A percentile compares a stretch with the other conserved stretches of the same genome.
phyloP scores from a whole-genome alignment of 1,140 invertebrate genomes.

The Pachyrhynchus sulphureomaculatus region DNA sequence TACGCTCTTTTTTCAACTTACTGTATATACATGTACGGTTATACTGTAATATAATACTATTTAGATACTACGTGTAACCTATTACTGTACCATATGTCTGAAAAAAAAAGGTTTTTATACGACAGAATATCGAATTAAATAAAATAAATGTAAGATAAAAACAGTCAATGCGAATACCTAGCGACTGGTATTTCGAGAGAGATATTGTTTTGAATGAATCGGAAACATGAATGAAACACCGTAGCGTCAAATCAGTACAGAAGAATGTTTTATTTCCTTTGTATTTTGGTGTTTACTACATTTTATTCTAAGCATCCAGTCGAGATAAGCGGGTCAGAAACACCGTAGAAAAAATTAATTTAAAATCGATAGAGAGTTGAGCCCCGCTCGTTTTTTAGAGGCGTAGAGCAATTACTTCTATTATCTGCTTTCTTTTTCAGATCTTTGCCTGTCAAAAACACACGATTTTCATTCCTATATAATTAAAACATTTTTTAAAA shows the following conservation, averaged over 20 bases:
- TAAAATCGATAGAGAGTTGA: constrained; percentile 8
- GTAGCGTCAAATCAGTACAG: not conserved
- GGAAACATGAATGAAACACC: not conserved
- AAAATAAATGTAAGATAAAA: not conserved
- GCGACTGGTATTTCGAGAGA: not conserved
- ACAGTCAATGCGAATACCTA: not conserved
- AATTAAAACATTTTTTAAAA: no score
- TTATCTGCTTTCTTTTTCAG: not conserved
- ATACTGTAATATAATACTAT: no score
- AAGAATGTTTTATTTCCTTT: not conserved
- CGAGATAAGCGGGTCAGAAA: not conserved
- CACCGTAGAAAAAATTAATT: constrained; percentile 11
- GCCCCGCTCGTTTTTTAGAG: no score
- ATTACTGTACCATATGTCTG: no score
- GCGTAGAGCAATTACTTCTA: not conserved
- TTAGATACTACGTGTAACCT: no score
- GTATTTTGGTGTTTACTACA: not conserved
- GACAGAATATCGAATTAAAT: no score
- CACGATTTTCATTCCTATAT: not conserved
- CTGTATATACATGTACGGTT: no score
- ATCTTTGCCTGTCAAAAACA: not conserved
- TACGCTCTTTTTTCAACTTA: no score
- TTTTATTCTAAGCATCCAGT: not conserved
- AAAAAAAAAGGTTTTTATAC: no score
- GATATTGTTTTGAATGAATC: not conserved